phyloP scores from a whole-genome alignment of 35 echinoderm and acorn worm species.

The Heliocidaris tuberculata region DNA sequence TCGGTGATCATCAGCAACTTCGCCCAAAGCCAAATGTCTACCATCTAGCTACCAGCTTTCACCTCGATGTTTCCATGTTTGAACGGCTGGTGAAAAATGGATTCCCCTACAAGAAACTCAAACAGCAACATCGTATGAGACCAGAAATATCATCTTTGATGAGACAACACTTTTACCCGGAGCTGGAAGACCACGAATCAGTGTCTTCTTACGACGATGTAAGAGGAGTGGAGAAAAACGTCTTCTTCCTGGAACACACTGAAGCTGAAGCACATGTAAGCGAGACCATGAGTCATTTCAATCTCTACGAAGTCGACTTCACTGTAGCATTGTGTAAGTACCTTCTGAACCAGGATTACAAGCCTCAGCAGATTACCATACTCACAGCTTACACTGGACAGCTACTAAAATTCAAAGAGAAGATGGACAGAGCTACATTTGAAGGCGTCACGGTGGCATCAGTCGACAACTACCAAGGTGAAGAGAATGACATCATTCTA shows the following conservation, averaged over 20 bases:
- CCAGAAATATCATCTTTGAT: slow-evolving; percentile 56
- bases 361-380: slow-evolving; percentile 67
- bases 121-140: slow-evolving; percentile 59
- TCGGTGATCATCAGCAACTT: slow-evolving; percentile 72
- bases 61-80: slow-evolving; percentile 59
- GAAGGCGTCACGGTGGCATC: slow-evolving; percentile 64
- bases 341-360: slow-evolving; percentile 72
- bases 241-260: slow-evolving; percentile 71
- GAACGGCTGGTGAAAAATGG: slow-evolving; percentile 61
- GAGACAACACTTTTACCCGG: slow-evolving; percentile 70
- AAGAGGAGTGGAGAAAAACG: slow-evolving; percentile 58
- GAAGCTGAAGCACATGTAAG: slow-evolving; percentile 43
- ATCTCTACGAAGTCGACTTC: slow-evolving; percentile 72
- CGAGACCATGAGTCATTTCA: slow-evolving; percentile 72
- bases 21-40: slow-evolving; percentile 58
- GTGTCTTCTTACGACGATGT: slow-evolving; percentile 48
- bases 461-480: slow-evolving; percentile 80
- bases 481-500: slow-evolving; percentile 96
- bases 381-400: slow-evolving; percentile 86
- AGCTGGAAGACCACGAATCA: slow-evolving; percentile 56
- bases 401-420: slow-evolving; percentile 52
- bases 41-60: slow-evolving; percentile 43
- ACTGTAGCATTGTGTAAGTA: slow-evolving; percentile 72
- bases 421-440: slow-evolving; percentile 55
- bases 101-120: slow-evolving; percentile 27